Base-by-base conservation (phyloP, 2,113 vertebrate species). In the Paramormyrops kingsleyae region DNA sequence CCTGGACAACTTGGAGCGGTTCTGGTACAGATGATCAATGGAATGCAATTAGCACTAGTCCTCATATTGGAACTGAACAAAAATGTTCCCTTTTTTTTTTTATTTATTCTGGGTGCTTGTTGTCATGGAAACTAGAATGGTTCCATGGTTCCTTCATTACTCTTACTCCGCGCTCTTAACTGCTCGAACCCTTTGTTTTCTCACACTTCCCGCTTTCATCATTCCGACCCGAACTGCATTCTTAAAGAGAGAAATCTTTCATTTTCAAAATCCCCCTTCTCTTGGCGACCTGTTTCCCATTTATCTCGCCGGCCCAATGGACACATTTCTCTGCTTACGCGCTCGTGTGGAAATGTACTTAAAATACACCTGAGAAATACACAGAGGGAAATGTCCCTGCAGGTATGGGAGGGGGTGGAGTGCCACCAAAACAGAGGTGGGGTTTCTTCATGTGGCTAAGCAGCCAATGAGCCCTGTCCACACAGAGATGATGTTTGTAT, bases 81-180 rank as follows among this genome's bases (percentile, higher is more conserved):
- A 35, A 66, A 17, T 31, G 49, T 83, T 17, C 83, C 62, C n/a
- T 47, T 44, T 6, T 24, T 88, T 21, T 46, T n/a, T 49, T 13
- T 17, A 31, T 77, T 35, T 49, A 35, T 17, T 46, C 44, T 31
- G 56, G 52, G 53, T 49, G 59, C 74, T 49, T 70, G 89, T 90
- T 90, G 89, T 86, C 89, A 90, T 87, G 83, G 89, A 31, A 70
- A 90, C 89, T 19, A 59, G 56, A 87, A 7, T 6, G 35, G 66
- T 52, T 3, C 24, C 10, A n/a, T 74, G n/a, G 39, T 2, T 4
- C 21, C 62, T 83, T 39, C 74, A 83, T 80, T 35, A 74, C 74
- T 35, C 24, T 12, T 24, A 70, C 27, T 13, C 56, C 13, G 31
- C 12, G 27, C 10, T 42, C 80, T n/a, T 90, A 90, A 87, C 85